These are phyloP conservation scores for Chrysoperla carnea DNA, from an alignment of 1,140 invertebrate species.

Conservation along the genomic window DNA sequence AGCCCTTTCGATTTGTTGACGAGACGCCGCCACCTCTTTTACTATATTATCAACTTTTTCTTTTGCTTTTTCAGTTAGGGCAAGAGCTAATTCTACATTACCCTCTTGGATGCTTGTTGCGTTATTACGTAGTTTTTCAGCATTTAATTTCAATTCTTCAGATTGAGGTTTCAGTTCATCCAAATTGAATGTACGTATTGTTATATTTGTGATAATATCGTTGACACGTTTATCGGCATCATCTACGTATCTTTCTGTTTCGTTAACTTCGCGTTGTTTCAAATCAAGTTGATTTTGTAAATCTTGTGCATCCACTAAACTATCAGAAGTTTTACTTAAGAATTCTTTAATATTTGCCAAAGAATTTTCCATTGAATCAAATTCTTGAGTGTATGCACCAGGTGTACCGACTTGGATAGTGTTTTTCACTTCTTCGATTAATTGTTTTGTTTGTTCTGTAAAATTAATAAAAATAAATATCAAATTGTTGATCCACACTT, in stretches of 20 bases:
- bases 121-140: slow-evolving; percentile 59
- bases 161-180: slow-evolving; percentile 55
- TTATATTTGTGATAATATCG: slow-evolving; percentile 58
- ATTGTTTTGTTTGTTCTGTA: slow-evolving; percentile 44
- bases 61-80: slow-evolving; percentile 68
- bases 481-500: not conserved
- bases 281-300: slow-evolving; percentile 24
- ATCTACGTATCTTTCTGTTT: slow-evolving; percentile 32
- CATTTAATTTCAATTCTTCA: slow-evolving; percentile 50
- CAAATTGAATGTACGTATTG: slow-evolving; percentile 57
- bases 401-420: slow-evolving; percentile 86
- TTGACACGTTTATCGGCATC: slow-evolving; percentile 45
- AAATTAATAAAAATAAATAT: slow-evolving; percentile 9
- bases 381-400: slow-evolving; percentile 86
- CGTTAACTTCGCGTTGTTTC: slow-evolving; percentile 24
- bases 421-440: slow-evolving; percentile 71
- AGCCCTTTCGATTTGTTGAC: slow-evolving; percentile 45
- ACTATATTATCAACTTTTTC: slow-evolving; percentile 46
- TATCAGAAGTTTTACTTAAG: slow-evolving; percentile 46
- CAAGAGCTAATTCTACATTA: slow-evolving; percentile 86
- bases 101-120: slow-evolving; percentile 84
- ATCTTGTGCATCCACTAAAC: slow-evolving; percentile 19
- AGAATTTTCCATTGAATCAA: slow-evolving; percentile 75
- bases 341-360: slow-evolving; percentile 59
- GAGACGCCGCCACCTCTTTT: slow-evolving; percentile 42